Base-by-base conservation (phyloP, 2,113 vertebrate species). In the Rhabdornis inornatus region DNA sequence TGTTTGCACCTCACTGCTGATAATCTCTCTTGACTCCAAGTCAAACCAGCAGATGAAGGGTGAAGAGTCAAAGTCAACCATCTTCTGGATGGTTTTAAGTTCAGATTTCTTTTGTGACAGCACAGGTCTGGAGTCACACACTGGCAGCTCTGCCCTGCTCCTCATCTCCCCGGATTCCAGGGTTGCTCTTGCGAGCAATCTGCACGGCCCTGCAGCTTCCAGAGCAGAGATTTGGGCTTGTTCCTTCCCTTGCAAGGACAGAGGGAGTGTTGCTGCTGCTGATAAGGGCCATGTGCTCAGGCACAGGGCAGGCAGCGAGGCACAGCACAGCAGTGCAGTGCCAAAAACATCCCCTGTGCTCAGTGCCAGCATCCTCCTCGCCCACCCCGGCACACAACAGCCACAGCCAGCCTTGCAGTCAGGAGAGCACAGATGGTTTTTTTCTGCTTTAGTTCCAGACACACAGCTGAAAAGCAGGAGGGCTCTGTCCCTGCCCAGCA, bases 91-190 rank as follows among this genome's bases (percentile, higher is more conserved):
- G 56, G 33, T 56, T 71, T 15, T 60, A 71, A 61, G 57, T 60
- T 83, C 39, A 40, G 39, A 24, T 87, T 45, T 72, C 33, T 61
- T 70, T n/a, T 65, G 75, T 63, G 49, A 37, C 66, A 45, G 28
- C 0, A 0, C 37, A 76, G 65, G 56, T 25, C 55, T 59, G 42
- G 37, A 50, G n/a, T 56, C 4, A 0, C 0, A 0, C 37, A 1
- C 64, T 53, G 64, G 12, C 63, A 87, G 72, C 52, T 42, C 69
- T 68, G 75, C 89, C 14, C 3, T 39, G 61, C 71, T 89, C 52
- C 91, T 63, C 47, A 4, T 88, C 78, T 71, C 28, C 25, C 33
- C 14, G 13, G 1, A 39, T 80, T 64, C 44, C n/a, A 6, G 53
- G 33, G 42, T 11, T 44, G n/a, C 69, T 92, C 57, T 72, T 18